Percentiles rank a stretch among this genome's conserved stretches.
Conservation (phyloP, 2,113 vertebrate genomes). For the Vanacampus margaritifer region DNA sequence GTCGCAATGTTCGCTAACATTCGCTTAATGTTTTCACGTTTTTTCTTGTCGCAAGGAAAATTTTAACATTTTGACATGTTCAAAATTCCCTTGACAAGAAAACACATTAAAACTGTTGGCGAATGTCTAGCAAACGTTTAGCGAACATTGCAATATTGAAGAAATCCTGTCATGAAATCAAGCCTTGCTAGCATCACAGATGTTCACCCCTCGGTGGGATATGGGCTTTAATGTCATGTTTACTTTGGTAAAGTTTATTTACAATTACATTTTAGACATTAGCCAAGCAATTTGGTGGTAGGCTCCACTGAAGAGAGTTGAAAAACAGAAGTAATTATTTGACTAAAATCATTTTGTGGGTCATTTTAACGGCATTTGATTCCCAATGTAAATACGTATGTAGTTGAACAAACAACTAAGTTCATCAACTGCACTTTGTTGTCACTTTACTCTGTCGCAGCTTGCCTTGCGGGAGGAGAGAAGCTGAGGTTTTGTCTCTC, state of each 20-base stretch:
- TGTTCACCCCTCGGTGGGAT: too few species aligned
- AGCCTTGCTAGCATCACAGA: too few species aligned
- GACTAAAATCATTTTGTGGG: too few species aligned
- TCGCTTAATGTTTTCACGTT: too few species aligned
- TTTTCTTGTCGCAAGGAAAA: too few species aligned
- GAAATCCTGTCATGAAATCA: too few species aligned
- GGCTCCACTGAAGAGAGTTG: background rate
- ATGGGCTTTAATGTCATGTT: background rate
- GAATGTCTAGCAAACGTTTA: too few species aligned
- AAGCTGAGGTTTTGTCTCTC: conserved; percentile 44
- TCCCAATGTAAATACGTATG: background rate
- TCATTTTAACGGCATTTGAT: background rate
- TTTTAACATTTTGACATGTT: too few species aligned
- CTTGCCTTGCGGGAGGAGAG: conserved; percentile 31
- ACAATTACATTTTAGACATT: background rate
- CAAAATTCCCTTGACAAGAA: too few species aligned
- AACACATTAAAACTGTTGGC: too few species aligned
- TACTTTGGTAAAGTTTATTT: background rate
- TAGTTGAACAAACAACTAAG: background rate
- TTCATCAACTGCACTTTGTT: background rate
- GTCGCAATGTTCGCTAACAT: too few species aligned
- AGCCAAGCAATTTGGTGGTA: background rate
- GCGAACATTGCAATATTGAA: too few species aligned
- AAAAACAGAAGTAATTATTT: background rate
- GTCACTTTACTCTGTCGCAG: conserved; percentile 43